These are phyloP conservation scores for Gymnocheta viridis DNA, from an alignment of 2,888 invertebrate species.

Conservation along the genomic window DNA sequence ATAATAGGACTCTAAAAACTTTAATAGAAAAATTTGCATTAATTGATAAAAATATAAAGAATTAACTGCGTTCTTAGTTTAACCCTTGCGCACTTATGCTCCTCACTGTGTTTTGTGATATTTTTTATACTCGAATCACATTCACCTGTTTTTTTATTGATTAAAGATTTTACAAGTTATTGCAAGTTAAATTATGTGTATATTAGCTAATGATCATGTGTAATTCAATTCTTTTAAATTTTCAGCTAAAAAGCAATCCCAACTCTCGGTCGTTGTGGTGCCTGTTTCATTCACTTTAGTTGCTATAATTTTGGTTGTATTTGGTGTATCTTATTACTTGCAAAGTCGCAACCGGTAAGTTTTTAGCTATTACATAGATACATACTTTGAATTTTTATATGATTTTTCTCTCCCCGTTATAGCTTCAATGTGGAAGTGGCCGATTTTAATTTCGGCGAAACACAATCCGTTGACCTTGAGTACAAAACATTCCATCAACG, in stretches of 20 bases:
- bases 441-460: constrained; percentile 93
- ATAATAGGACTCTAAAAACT: too few species aligned
- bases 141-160: too few species aligned
- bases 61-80: too few species aligned
- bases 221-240: background rate
- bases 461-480: constrained; percentile 89
- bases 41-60: too few species aligned
- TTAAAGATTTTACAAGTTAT: too few species aligned
- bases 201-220: background rate
- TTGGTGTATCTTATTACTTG: constrained; percentile 93
- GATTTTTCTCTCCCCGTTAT: constrained; percentile 71
- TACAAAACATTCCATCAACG: constrained; percentile 94
- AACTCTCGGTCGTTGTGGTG: constrained; percentile 93
- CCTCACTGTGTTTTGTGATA: too few species aligned
- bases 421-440: constrained; percentile 93
- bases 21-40: too few species aligned
- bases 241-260: constrained; percentile 89
- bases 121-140: too few species aligned
- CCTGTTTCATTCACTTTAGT: constrained; percentile 91
- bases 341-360: constrained; percentile 89
- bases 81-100: too few species aligned
- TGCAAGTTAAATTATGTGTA: too few species aligned
- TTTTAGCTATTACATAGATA: background rate
- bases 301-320: constrained; percentile 91
- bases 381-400: background rate